A percentile compares a stretch with the other conserved stretches of the same genome.
phyloP scores from a whole-genome alignment of 1,140 invertebrate species.

The Harlomillsia oculata region DNA sequence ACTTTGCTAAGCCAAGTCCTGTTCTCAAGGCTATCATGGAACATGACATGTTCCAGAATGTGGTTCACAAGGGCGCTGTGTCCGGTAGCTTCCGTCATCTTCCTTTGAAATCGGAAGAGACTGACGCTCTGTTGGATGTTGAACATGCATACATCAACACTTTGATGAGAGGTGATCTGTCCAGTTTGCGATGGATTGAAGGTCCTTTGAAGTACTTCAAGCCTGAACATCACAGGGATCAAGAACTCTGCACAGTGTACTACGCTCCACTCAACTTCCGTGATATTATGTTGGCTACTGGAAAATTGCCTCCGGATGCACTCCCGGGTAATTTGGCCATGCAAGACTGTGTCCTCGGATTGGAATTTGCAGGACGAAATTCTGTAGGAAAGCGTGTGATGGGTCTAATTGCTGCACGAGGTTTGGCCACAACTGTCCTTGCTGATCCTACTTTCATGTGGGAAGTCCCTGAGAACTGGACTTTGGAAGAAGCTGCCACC shows the following conservation, averaged over 20 bases:
- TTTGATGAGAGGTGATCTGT: constrained; percentile 76
- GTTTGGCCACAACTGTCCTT: constrained; percentile 70
- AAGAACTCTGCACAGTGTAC: constrained; percentile 73
- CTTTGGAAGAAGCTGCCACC: constrained; percentile 80
- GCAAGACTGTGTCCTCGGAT: constrained; percentile 85
- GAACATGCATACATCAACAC: constrained; percentile 91
- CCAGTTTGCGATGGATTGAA: constrained; percentile 88
- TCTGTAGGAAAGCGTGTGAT: constrained; percentile 69
- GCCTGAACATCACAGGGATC: constrained; percentile 39
- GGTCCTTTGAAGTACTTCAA: constrained; percentile 43
- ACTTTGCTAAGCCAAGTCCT: constrained; percentile 15
- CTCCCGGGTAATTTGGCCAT: constrained; percentile 70
- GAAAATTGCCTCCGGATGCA: constrained; percentile 90
- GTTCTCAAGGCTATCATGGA: constrained; percentile 37
- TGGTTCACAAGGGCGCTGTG: constrained; percentile 18
- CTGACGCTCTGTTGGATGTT: constrained; percentile 41
- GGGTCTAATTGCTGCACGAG: constrained; percentile 82
- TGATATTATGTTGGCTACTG: constrained; percentile 93
- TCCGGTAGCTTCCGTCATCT: constrained; percentile 32
- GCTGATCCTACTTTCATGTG: constrained; percentile 82
- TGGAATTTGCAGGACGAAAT: constrained; percentile 84
- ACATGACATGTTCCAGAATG: constrained; percentile 32
- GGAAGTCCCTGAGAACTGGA: constrained; percentile 81
- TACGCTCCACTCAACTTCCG: constrained; percentile 94
- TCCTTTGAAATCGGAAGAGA: constrained; percentile 30